phyloP scores from a whole-genome alignment of 2,797 vertebrate genomes.

The Meriones psammophilus region DNA sequence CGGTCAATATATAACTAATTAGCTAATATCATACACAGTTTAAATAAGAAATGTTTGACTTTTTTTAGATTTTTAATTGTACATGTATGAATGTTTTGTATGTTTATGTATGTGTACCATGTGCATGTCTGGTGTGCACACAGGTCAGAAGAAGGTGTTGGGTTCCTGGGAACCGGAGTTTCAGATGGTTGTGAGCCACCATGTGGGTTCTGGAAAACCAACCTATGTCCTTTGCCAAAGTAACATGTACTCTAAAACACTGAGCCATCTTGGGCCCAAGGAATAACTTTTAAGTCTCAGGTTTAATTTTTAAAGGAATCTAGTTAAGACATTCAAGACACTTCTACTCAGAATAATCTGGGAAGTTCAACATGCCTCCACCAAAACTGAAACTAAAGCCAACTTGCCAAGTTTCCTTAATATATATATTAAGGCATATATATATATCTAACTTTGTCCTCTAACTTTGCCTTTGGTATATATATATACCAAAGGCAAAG shows the following conservation, averaged over 20 bases:
- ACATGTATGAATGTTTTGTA: not conserved
- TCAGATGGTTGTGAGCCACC: not conserved
- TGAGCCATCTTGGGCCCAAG: not conserved
- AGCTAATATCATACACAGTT: not conserved
- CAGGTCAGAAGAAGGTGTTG: not conserved
- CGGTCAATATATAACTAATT: not conserved
- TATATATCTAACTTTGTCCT: no score
- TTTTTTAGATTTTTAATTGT: not conserved
- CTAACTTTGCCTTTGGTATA: no score
- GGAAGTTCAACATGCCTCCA: not conserved
- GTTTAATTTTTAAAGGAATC: conserved; percentile 52
- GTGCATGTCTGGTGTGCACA: not conserved
- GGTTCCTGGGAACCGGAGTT: not conserved
- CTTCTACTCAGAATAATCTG: conserved; percentile 22
- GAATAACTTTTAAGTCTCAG: conserved; percentile 28
- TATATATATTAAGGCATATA: no score
- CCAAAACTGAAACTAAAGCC: conserved; percentile 3
- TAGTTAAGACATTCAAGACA: conserved; percentile 49
- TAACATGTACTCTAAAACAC: not conserved
- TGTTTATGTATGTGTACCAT: no score
- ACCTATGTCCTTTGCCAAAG: not conserved
- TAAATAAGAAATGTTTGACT: not conserved
- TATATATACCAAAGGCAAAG: conserved; percentile 4
- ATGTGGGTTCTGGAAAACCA: not conserved
- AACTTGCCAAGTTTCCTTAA: not conserved